Evolutionary conservation across 2,113 vertebrate genomes (phyloP).

Genomic region (Paracanthobrama guichenoti): DNA sequence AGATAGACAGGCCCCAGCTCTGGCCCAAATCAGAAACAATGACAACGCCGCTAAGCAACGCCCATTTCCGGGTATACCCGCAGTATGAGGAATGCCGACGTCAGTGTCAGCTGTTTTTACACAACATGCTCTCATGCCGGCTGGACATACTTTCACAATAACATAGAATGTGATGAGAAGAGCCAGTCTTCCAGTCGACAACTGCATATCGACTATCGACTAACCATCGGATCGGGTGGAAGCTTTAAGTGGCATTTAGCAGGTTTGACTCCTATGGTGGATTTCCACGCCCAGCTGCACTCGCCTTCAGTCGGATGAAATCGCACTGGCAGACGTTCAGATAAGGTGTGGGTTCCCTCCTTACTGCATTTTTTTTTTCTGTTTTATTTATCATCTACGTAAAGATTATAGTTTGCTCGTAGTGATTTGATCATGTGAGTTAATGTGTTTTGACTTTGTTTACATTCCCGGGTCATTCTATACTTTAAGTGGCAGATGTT

Average conservation of each 20-base stretch:
- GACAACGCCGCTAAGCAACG: background rate
- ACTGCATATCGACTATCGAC: background rate
- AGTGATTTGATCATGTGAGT: background rate
- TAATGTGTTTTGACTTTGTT: constrained; percentile 9
- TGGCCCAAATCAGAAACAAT: background rate
- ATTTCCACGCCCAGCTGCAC: constrained; percentile 25
- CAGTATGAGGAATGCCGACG: constrained; percentile 32
- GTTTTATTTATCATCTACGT: background rate
- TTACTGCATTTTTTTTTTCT: background rate
- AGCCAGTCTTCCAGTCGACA: background rate
- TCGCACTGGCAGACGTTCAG: background rate
- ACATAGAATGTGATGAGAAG: background rate
- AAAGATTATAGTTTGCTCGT: background rate
- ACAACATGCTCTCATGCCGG: constrained; percentile 25
- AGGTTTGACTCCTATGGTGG: background rate
- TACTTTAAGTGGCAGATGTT: background rate
- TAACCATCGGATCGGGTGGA: background rate
- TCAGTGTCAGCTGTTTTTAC: constrained; percentile 32
- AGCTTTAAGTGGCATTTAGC: background rate
- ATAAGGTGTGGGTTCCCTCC: constrained; percentile 17
- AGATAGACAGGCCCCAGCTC: background rate
- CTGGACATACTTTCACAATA: constrained; percentile 1
- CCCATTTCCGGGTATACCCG: constrained; percentile 21
- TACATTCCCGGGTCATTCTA: background rate
- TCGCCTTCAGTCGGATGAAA: constrained; percentile 21